These are phyloP conservation scores for Epinephelus coioides DNA, from an alignment of 2,797 vertebrate genomes.

Conservation along the genomic window DNA sequence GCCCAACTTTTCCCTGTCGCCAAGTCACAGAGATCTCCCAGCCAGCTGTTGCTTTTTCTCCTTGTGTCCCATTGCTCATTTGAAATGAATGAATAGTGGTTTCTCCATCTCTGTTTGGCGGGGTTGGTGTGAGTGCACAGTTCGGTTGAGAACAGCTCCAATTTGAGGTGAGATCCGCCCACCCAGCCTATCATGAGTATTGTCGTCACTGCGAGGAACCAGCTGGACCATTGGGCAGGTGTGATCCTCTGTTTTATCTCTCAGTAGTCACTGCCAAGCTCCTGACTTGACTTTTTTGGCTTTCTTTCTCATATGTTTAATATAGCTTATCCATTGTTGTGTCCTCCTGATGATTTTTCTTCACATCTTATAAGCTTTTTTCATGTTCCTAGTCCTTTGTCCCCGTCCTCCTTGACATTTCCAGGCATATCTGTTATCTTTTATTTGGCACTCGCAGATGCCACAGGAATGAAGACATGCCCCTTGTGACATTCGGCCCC, in stretches of 20 bases:
- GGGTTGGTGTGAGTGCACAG: not conserved
- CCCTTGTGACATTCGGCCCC: slow-evolving; percentile 41
- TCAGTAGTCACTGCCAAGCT: not conserved
- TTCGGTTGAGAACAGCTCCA: slow-evolving; percentile 17
- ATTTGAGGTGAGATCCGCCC: slow-evolving; percentile 32
- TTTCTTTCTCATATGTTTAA: slow-evolving; percentile 16
- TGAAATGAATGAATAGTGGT: slow-evolving; percentile 1
- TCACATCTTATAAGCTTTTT: slow-evolving; percentile 24
- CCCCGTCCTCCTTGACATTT: slow-evolving; percentile 52
- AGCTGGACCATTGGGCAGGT: slow-evolving; percentile 64
- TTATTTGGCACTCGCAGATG: slow-evolving; percentile 50
- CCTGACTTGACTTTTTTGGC: not conserved
- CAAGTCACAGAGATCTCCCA: not conserved
- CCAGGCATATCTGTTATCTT: slow-evolving; percentile 46
- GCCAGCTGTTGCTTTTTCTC: not conserved
- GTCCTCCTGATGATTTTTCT: slow-evolving; percentile 28
- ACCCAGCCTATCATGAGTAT: slow-evolving; percentile 23
- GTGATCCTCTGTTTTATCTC: slow-evolving; percentile 52
- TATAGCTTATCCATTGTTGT: slow-evolving; percentile 46
- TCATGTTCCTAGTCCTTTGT: slow-evolving; percentile 31
- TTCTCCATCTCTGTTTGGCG: not conserved
- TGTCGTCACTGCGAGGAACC: slow-evolving; percentile 57
- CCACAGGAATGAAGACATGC: slow-evolving; percentile 45
- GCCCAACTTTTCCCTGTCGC: not conserved
- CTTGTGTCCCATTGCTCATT: not conserved